phyloP scores from a whole-genome alignment of 1,140 invertebrate species.

The Drosophila truncata region DNA sequence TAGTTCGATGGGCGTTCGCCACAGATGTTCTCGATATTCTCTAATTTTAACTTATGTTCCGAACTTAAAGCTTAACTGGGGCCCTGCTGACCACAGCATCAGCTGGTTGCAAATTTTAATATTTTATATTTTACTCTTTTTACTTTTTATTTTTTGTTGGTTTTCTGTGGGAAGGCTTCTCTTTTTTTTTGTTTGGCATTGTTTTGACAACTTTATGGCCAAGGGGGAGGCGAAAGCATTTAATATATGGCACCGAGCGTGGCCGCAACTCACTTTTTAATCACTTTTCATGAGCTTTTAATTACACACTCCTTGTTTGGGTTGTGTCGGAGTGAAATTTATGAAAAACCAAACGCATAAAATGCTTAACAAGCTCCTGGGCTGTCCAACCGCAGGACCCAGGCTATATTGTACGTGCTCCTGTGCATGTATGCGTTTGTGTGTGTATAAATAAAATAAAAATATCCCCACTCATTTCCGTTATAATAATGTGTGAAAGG shows the following conservation, averaged over 20 bases:
- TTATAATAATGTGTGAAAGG: constrained; percentile 84
- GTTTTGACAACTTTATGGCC: constrained; percentile 74
- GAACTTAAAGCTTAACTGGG: not conserved
- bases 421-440: not conserved
- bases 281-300: constrained; percentile 82
- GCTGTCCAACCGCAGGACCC: constrained; percentile 35
- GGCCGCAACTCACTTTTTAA: constrained; percentile 79
- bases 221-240: constrained; percentile 47
- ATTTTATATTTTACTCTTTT: constrained; percentile 19
- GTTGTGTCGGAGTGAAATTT: constrained; percentile 58
- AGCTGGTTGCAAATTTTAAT: constrained; percentile 21
- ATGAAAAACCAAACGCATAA: constrained; percentile 71
- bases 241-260: constrained; percentile 64
- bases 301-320: constrained; percentile 60
- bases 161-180: constrained; percentile 3
- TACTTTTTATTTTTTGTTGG: not conserved
- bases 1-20: constrained; percentile 10
- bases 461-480: constrained; percentile 67
- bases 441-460: constrained; percentile 23
- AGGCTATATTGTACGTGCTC: not conserved
- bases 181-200: constrained; percentile 42
- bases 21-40: constrained; percentile 6
- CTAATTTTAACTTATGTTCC: not conserved
- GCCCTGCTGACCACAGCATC: constrained; percentile 30
- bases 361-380: constrained; percentile 66